These are phyloP conservation scores for Megalurothrips usitatus DNA, from an alignment of 2,888 invertebrate genomes.

Conservation along the genomic window DNA sequence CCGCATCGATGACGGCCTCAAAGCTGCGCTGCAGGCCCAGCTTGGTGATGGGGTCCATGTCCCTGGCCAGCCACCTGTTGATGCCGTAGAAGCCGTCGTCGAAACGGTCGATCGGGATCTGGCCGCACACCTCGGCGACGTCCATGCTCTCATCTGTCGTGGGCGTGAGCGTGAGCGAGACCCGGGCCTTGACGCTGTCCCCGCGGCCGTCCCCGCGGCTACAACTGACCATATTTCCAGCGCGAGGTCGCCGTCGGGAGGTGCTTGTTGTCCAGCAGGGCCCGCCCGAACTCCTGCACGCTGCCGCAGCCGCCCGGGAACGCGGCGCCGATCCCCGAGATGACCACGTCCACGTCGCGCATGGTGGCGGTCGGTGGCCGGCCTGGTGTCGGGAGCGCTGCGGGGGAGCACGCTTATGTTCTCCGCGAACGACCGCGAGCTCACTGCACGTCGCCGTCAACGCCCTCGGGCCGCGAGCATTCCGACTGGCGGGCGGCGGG, in stretches of 20 bases:
- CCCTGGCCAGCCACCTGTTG: slow-evolving; percentile 47
- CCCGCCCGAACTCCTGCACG: slow-evolving; percentile 55
- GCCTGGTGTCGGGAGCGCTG: too few species aligned
- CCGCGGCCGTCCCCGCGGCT: not conserved
- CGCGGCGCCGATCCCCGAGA: slow-evolving; percentile 52
- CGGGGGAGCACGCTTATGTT: too few species aligned
- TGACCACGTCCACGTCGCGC: slow-evolving; percentile 42
- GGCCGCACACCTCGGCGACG: slow-evolving; percentile 44
- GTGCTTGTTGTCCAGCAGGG: slow-evolving; percentile 47
- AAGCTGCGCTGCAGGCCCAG: slow-evolving; percentile 47
- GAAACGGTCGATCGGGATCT: slow-evolving; percentile 44
- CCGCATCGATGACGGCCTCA: slow-evolving; percentile 51
- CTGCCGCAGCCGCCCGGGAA: slow-evolving; percentile 59
- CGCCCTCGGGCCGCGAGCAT: too few species aligned
- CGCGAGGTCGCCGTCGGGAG: slow-evolving; percentile 33
- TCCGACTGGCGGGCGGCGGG: too few species aligned
- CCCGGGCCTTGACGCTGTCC: not conserved
- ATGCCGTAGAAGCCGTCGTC: slow-evolving; percentile 51
- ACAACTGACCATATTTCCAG: not conserved
- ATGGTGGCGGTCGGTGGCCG: too few species aligned
- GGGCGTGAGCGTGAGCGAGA: too few species aligned
- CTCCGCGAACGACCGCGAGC: too few species aligned
- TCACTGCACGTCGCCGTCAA: too few species aligned
- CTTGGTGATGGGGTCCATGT: slow-evolving; percentile 50
- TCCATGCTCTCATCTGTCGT: not conserved